Evolutionary conservation across 2,888 invertebrate genomes (phyloP).

Genomic region (Trilocha varians): DNA sequence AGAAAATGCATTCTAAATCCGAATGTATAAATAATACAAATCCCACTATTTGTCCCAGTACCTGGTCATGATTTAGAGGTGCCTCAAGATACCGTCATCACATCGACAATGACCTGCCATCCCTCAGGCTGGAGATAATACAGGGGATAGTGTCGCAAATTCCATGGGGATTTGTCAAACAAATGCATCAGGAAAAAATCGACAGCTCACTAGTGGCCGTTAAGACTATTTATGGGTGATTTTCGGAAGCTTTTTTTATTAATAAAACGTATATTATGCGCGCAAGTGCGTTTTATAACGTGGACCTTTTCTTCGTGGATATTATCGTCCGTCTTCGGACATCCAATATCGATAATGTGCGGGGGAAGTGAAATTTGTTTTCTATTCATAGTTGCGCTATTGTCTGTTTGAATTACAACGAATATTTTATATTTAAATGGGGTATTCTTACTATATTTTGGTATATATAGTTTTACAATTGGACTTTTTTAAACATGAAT

Average conservation of each 20-base stretch:
- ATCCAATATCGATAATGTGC: constrained; percentile 54
- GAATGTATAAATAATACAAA: constrained; percentile 40
- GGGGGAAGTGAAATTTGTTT: constrained; percentile 27
- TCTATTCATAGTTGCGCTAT: constrained; percentile 26
- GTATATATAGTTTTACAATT: no score
- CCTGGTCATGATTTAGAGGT: constrained; percentile 64
- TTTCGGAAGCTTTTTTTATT: constrained; percentile 66
- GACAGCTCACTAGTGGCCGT: constrained; percentile 64
- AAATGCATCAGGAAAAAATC: constrained; percentile 68
- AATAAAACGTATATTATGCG: constrained; percentile 74
- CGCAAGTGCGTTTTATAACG: constrained; percentile 71
- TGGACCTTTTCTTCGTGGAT: constrained; percentile 50
- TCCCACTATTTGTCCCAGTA: constrained; percentile 51
- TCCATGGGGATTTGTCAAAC: constrained; percentile 71
- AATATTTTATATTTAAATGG: no score
- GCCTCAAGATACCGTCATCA: constrained; percentile 60
- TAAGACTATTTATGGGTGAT: constrained; percentile 71
- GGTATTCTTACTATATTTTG: no score
- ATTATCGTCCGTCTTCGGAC: constrained; percentile 70
- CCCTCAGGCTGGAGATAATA: constrained; percentile 65
- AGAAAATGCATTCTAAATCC: constrained; percentile 1
- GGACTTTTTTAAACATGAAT: no score
- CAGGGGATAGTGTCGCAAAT: constrained; percentile 57
- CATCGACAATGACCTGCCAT: constrained; percentile 68
- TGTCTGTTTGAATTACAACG: no score